Evolutionary conservation across 1,140 invertebrate species (phyloP), one percentile per base, ranked within the genome.

Genomic region (Drosophila nigromelanica): DNA sequence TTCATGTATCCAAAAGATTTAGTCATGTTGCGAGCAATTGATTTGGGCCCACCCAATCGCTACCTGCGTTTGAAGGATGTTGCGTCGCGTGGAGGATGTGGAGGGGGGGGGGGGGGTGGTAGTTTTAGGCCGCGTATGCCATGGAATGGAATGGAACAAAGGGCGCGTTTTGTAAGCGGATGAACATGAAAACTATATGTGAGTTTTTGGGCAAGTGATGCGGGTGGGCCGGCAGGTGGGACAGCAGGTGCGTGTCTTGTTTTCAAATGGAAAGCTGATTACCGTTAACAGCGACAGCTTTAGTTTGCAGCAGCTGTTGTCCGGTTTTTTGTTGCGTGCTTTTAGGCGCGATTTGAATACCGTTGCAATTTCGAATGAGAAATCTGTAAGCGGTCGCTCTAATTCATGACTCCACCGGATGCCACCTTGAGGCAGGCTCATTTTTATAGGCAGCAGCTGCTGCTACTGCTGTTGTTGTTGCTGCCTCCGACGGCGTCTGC

Each of bases 1-100:
- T 82, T 62, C 68, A 43, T 82, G 76, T 82, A 76, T 78, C 68
- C 63, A 52, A 78, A 82, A 73, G 80, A 83, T 83, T 78, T 82
- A 40, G 68, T 52, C 76, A 60, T 82, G 72, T 78, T 79, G 68
- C 80, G 37, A 69, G 71, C 72, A 83, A 83, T 83, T 76, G 67
- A 83, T 78, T 82, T 72, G 67, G 18, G 48, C 12, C 30, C 7
- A 12, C 14, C 40, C 11, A 11, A 35, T 12, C 2, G 35, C 21
- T 4, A 37, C 11, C 27, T 35, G 5, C 10, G 15, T 14, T 43
- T 14, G 40, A n/a, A 11, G 4, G 11, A 24, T 21, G 11, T 6
- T 12, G 30, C 37, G 42, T 10, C 1, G 18, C 2, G 11, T 10
- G 14, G 10, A 33, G 5, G 58, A 0, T 4, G 24, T 27, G 24